Conservation (phyloP, 1,140 invertebrate genomes). For the Cyclargus thomasi region DNA sequence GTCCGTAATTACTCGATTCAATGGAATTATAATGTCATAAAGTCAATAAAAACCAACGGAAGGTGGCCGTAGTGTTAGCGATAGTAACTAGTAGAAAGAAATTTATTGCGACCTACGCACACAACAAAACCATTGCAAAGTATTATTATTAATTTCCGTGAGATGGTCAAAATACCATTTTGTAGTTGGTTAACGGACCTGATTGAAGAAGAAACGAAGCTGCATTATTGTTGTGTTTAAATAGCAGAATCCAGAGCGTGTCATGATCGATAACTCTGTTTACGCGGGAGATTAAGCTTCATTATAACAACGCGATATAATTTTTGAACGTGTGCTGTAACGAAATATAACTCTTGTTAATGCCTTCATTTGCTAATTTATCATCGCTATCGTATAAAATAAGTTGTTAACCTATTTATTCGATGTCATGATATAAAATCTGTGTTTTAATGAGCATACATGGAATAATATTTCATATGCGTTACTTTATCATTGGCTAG, state of each 20-base stretch:
- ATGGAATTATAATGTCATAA: background rate
- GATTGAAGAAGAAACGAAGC: no score
- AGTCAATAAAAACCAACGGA: no score
- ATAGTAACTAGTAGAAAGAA: no score
- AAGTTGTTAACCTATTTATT: constrained; percentile 1
- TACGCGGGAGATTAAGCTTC: constrained; percentile 39
- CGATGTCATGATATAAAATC: background rate
- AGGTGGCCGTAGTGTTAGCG: no score
- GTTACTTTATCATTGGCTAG: no score
- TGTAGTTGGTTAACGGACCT: no score
- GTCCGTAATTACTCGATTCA: background rate
- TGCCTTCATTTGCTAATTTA: constrained; percentile 1
- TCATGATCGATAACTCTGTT: constrained; percentile 55
- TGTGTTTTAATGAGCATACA: background rate
- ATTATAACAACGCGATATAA: constrained; percentile 38
- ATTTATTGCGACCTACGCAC: no score
- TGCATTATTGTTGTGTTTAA: background rate
- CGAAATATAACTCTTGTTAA: constrained; percentile 18
- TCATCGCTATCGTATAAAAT: constrained; percentile 1
- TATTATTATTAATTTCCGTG: no score
- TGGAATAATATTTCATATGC: background rate
- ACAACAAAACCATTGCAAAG: no score
- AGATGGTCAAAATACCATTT: no score
- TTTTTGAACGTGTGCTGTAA: constrained; percentile 23
- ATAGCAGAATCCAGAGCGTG: constrained; percentile 31